Evolutionary conservation across 2,888 invertebrate species (phyloP).

Genomic region (Vanessa cardui): DNA sequence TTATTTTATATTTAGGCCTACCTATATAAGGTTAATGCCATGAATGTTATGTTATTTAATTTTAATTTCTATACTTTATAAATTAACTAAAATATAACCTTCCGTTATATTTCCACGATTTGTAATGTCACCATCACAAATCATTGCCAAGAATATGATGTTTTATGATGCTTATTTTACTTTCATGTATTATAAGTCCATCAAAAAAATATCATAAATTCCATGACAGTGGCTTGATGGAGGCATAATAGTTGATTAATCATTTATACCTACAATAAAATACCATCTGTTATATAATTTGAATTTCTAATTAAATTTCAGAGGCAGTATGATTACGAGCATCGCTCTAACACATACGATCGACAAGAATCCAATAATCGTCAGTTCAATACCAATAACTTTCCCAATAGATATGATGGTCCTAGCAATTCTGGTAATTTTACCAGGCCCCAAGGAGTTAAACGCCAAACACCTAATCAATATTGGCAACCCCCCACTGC

Average conservation of each 20-base stretch:
- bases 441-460: slow-evolving; percentile 39
- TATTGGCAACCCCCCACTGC: slow-evolving; percentile 46
- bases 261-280: background rate
- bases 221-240: background rate
- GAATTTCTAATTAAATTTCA: slow-evolving; percentile 57
- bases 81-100: background rate
- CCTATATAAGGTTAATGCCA: background rate
- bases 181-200: slow-evolving; percentile 8
- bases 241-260: background rate
- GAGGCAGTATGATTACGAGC: slow-evolving; percentile 54
- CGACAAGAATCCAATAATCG: slow-evolving; percentile 33
- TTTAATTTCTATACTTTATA: background rate
- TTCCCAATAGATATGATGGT: slow-evolving; percentile 50
- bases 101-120: background rate
- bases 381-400: slow-evolving; percentile 11
- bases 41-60: background rate
- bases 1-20: background rate
- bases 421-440: slow-evolving; percentile 39
- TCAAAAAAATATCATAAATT: slow-evolving; percentile 20
- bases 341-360: slow-evolving; percentile 47
- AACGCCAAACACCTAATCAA: slow-evolving; percentile 33
- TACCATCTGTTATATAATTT: slow-evolving; percentile 13
- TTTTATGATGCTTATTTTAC: slow-evolving; percentile 23
- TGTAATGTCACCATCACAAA: background rate
- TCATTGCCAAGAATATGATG: slow-evolving; percentile 7